Evolutionary conservation across 2,888 invertebrate species (phyloP).

Genomic region (Eurytoma californica): DNA sequence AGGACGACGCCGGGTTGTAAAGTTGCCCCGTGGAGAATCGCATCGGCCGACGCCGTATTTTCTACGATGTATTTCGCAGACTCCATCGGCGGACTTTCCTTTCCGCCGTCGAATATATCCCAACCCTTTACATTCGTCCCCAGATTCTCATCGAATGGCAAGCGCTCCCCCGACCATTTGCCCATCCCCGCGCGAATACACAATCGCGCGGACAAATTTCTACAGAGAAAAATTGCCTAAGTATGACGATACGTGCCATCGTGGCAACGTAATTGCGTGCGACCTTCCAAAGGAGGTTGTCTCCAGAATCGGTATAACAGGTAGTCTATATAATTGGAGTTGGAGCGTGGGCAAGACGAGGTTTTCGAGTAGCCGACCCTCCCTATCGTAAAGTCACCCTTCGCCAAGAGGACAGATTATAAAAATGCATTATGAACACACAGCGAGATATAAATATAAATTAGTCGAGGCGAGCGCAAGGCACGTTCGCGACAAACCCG

Average conservation of each 20-base stretch:
- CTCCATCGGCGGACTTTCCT: conserved; percentile 47
- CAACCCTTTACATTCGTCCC: conserved; percentile 53
- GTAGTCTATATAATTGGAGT: conserved; percentile 38
- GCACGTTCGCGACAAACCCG: conserved; percentile 53
- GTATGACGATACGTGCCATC: neutral
- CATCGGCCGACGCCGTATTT: conserved; percentile 71
- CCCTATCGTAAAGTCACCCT: conserved; percentile 55
- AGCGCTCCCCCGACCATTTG: conserved; percentile 51
- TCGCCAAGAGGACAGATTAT: conserved; percentile 60
- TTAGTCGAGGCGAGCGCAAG: conserved; percentile 58
- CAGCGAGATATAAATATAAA: conserved; percentile 62
- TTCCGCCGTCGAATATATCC: conserved; percentile 22
- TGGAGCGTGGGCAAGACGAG: conserved; percentile 28
- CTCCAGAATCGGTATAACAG: conserved; percentile 6
- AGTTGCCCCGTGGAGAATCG: conserved; percentile 73
- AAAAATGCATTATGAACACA: conserved; percentile 62
- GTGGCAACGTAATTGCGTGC: no score
- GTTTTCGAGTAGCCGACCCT: conserved; percentile 24
- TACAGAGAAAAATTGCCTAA: neutral
- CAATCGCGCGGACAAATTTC: no score
- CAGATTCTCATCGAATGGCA: conserved; percentile 57
- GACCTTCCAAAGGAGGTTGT: neutral
- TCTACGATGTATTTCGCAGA: conserved; percentile 68
- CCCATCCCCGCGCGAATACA: conserved; percentile 9
- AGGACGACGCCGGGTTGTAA: conserved; percentile 69